These are phyloP conservation scores for Micoletzkya japonica DNA, from an alignment of 2,888 invertebrate genomes.

Conservation along the genomic window DNA sequence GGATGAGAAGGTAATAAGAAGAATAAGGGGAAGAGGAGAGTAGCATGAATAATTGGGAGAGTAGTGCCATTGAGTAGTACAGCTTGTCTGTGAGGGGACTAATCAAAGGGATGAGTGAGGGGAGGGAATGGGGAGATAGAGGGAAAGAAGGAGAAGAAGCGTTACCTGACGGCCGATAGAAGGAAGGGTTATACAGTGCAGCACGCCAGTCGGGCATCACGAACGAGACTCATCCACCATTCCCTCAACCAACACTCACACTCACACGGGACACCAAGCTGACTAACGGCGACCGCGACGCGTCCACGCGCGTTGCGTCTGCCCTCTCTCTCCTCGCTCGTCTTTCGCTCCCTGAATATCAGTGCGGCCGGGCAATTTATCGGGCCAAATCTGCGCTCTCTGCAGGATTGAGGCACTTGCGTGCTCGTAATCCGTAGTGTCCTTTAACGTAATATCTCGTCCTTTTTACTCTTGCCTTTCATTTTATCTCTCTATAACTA, in stretches of 20 bases:
- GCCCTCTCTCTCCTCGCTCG: neutral
- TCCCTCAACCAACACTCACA: neutral
- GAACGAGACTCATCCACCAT: no score
- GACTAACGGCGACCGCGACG: slow-evolving; percentile 1
- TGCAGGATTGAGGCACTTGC: neutral
- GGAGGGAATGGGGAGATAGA: neutral
- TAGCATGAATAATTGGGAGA: no score
- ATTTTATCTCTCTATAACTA: neutral
- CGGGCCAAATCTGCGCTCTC: neutral
- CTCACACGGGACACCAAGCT: neutral
- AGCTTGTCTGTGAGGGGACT: neutral
- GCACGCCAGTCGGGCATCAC: no score
- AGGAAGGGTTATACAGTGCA: neutral
- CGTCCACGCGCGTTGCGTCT: neutral
- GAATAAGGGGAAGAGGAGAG: no score
- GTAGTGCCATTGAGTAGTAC: neutral
- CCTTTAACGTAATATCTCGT: neutral
- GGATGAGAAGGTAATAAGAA: no score
- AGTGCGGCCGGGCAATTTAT: neutral
- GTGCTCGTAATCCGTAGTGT: no score
- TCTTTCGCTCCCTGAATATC: slow-evolving; percentile 7
- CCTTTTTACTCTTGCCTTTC: neutral
- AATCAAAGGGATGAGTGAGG: neutral
- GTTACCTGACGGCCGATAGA: neutral
- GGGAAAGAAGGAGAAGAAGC: neutral